Percentiles rank a stretch among this genome's conserved stretches.
phyloP scores from a whole-genome alignment of 2,797 vertebrate genomes.

The Masticophis lateralis region DNA sequence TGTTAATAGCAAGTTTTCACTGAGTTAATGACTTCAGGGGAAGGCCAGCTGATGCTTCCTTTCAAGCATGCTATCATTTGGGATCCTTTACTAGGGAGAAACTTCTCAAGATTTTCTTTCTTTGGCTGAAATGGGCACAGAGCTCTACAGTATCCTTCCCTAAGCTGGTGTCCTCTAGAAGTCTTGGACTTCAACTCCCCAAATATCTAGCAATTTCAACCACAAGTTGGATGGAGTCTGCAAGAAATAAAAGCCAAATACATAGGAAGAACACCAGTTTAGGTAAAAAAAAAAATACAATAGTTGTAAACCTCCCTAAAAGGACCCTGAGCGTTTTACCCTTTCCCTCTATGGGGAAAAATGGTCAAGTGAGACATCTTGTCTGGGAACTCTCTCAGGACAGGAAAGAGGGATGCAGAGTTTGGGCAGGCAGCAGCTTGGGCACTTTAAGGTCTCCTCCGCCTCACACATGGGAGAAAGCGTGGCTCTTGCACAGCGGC shows the following conservation, averaged over 20 bases:
- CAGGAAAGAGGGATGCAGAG: constrained; percentile 25
- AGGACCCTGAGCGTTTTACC: background rate
- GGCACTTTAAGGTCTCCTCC: background rate
- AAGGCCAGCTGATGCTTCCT: background rate
- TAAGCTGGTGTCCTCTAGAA: background rate
- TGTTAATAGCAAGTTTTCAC: background rate
- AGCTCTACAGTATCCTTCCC: background rate
- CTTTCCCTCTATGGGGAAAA: background rate
- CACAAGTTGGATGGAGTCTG: background rate
- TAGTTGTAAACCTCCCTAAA: background rate
- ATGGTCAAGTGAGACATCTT: background rate
- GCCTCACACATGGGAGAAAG: constrained; percentile 91
- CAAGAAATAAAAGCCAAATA: background rate
- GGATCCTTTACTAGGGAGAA: background rate
- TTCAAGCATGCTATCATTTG: background rate
- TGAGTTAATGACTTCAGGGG: background rate
- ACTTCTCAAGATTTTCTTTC: background rate
- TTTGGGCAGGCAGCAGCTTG: constrained; percentile 26
- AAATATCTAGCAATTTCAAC: background rate
- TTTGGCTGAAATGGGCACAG: constrained; percentile 1
- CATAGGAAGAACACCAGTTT: background rate
- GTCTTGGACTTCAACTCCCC: background rate
- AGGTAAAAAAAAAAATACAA: background rate
- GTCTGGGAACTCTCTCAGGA: background rate
- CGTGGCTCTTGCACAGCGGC: constrained; percentile 98